Percentiles rank a stretch among this genome's conserved stretches.
Conservation (phyloP, 2,797 vertebrate species). For the Anabas testudineus region DNA sequence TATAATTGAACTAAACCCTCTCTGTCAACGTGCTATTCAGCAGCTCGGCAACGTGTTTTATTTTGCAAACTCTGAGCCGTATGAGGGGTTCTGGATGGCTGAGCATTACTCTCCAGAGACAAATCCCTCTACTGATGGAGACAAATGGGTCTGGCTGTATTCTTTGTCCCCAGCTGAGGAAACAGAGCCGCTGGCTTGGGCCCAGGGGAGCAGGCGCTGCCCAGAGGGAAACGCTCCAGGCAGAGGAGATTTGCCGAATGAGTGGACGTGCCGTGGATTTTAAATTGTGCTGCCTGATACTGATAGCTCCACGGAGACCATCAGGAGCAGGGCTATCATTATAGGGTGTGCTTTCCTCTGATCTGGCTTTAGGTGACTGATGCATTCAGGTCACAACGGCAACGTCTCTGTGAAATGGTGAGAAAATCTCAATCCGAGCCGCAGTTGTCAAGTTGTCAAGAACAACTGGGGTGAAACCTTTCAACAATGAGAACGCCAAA, state of each 20-base stretch:
- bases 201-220: slow-evolving; percentile 29
- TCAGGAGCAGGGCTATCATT: background rate
- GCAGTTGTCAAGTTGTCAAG: slow-evolving; percentile 8
- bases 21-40: background rate
- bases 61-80: slow-evolving; percentile 24
- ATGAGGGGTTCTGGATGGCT: slow-evolving; percentile 34
- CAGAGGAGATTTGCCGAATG: slow-evolving; percentile 39
- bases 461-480: slow-evolving; percentile 1
- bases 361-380: background rate
- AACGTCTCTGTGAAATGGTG: background rate
- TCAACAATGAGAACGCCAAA: slow-evolving; percentile 3
- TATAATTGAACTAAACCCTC: slow-evolving; percentile 15
- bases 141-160: slow-evolving; percentile 51
- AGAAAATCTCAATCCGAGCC: slow-evolving; percentile 1
- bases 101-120: slow-evolving; percentile 39
- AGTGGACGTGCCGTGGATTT: slow-evolving; percentile 27
- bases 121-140: slow-evolving; percentile 53
- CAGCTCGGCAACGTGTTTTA: slow-evolving; percentile 3
- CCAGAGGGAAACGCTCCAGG: slow-evolving; percentile 10
- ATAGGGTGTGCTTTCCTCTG: background rate
- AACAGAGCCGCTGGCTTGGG: slow-evolving; percentile 38
- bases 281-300: slow-evolving; percentile 18
- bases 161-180: slow-evolving; percentile 45
- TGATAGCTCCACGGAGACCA: slow-evolving; percentile 7
- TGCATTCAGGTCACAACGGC: slow-evolving; percentile 10